Evolutionary conservation across 2,888 invertebrate genomes (phyloP).

Genomic region (Phaonia tiefii): DNA sequence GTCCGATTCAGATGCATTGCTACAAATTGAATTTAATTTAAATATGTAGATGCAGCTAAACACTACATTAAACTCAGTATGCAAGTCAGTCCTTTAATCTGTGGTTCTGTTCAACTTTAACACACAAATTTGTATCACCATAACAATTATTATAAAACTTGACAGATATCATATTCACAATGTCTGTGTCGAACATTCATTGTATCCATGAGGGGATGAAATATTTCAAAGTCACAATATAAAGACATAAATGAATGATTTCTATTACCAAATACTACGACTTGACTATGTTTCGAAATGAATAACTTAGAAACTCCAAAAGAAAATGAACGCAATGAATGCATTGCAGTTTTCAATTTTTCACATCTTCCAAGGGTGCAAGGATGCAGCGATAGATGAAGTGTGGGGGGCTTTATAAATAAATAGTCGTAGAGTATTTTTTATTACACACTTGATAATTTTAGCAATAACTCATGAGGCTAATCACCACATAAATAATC

Average conservation of each 20-base stretch:
- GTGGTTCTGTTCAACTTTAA: too few species aligned
- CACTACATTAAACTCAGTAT: too few species aligned
- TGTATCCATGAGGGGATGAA: too few species aligned
- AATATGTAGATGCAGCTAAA: too few species aligned
- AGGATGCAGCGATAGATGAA: neutral
- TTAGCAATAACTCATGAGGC: slow-evolving; percentile 76
- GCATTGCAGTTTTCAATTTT: slow-evolving; percentile 56
- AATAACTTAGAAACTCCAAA: neutral
- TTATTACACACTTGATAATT: slow-evolving; percentile 78
- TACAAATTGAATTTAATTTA: too few species aligned
- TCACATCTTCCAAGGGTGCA: neutral
- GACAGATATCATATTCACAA: too few species aligned
- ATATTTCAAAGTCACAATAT: slow-evolving; percentile 22
- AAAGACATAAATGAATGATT: slow-evolving; percentile 46
- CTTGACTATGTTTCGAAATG: slow-evolving; percentile 39
- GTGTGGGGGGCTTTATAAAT: slow-evolving; percentile 35
- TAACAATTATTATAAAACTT: too few species aligned
- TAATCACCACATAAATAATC: slow-evolving; percentile 79
- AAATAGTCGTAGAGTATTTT: slow-evolving; percentile 68
- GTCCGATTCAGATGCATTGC: too few species aligned
- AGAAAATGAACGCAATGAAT: slow-evolving; percentile 47
- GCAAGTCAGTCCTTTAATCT: too few species aligned
- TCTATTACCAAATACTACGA: slow-evolving; percentile 41
- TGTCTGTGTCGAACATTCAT: neutral
- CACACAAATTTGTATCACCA: too few species aligned